These are phyloP conservation scores for Drosophila virilis DNA, from an alignment of 1,140 invertebrate genomes.

Conservation along the genomic window DNA sequence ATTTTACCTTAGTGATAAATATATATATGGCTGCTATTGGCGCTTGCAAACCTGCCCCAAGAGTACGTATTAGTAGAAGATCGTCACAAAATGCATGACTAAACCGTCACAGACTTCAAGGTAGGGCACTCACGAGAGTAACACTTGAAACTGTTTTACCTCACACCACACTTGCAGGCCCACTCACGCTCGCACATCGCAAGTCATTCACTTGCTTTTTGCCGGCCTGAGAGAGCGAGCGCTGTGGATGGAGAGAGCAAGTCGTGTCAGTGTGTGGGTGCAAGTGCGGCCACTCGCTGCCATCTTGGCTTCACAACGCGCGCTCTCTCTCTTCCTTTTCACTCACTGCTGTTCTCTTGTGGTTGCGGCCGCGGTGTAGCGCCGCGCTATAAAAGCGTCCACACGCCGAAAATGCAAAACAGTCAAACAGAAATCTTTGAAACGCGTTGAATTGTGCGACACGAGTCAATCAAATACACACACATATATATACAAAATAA, in stretches of 20 bases:
- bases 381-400: conserved; percentile 64
- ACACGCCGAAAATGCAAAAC: conserved; percentile 63
- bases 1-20: too few species aligned
- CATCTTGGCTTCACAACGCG: conserved; percentile 11
- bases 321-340: background rate
- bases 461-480: conserved; percentile 24
- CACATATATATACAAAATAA: conserved; percentile 39
- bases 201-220: conserved; percentile 39
- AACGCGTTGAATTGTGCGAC: conserved; percentile 61
- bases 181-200: conserved; percentile 14
- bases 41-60: too few species aligned
- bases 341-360: conserved; percentile 13
- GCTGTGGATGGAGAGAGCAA: conserved; percentile 8
- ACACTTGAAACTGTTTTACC: conserved; percentile 14
- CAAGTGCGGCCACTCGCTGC: background rate
- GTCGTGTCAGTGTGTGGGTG: conserved; percentile 35
- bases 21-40: too few species aligned
- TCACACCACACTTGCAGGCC: conserved; percentile 3
- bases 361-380: conserved; percentile 17
- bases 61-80: too few species aligned
- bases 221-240: conserved; percentile 20
- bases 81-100: background rate
- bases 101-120: background rate
- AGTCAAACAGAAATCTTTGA: conserved; percentile 60
- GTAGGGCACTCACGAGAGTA: conserved; percentile 16